phyloP scores from a whole-genome alignment of 2,888 invertebrate species.

The Xestia sexstrigata region DNA sequence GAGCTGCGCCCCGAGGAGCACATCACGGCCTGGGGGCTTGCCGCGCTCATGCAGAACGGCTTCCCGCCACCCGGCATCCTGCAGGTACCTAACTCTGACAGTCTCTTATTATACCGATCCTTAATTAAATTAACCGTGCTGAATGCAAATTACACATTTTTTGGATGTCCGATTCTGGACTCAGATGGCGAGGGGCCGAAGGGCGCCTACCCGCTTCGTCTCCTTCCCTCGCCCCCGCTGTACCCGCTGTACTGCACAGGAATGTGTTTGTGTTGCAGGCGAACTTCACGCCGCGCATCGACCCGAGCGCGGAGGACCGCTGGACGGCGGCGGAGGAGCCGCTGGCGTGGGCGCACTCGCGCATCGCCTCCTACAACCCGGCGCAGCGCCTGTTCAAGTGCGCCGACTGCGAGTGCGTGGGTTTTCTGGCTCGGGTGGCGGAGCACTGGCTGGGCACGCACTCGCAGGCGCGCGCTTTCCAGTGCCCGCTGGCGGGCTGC shows the following conservation, averaged over 20 bases:
- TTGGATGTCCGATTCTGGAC: neutral
- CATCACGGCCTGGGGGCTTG: conserved; percentile 93
- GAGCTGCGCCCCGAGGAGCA: conserved; percentile 93
- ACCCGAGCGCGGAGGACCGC: conserved; percentile 88
- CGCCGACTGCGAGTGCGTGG: conserved; percentile 94
- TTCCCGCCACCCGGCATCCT: conserved; percentile 92
- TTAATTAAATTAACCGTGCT: neutral
- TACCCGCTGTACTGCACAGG: neutral
- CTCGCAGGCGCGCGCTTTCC: conserved; percentile 92
- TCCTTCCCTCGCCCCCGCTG: neutral
- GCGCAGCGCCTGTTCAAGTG: conserved; percentile 94
- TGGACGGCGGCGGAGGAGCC: conserved; percentile 94
- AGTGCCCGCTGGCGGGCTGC: conserved; percentile 93
- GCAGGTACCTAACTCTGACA: conserved; percentile 55
- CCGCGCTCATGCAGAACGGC: conserved; percentile 94
- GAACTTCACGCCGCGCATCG: conserved; percentile 89
- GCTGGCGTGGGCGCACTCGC: conserved; percentile 94
- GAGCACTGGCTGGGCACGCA: conserved; percentile 94
- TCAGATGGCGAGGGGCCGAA: neutral
- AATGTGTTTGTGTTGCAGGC: conserved; percentile 78
- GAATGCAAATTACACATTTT: neutral
- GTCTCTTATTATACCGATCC: neutral
- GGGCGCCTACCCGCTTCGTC: neutral
- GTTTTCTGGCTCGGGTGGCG: conserved; percentile 93
- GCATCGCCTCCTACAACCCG: conserved; percentile 95